A percentile compares a stretch with the other conserved stretches of the same genome.
These are phyloP conservation scores for Hylomyscus alleni DNA, from an alignment of 2,797 vertebrate species.

Conservation along the genomic window DNA sequence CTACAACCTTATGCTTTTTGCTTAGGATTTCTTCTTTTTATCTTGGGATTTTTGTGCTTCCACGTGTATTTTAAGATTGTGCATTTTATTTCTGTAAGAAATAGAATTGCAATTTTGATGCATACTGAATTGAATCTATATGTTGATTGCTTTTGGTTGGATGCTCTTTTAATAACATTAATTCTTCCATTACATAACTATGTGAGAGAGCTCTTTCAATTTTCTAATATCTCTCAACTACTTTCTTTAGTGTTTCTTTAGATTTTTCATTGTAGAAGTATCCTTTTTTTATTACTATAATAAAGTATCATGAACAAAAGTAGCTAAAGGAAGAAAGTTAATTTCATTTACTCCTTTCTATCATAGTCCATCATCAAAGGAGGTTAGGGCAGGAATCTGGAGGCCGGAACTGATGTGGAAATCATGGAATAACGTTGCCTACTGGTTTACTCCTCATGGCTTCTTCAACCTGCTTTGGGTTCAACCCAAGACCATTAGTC, in stretches of 20 bases:
- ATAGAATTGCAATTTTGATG: not conserved
- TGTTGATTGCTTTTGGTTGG: not conserved
- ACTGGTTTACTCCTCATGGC: not conserved
- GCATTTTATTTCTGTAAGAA: not conserved
- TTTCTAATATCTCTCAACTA: not conserved
- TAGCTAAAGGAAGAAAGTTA: not conserved
- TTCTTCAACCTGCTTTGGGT: not conserved
- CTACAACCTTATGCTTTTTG: not conserved
- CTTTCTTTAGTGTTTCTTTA: not conserved
- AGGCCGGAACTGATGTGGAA: not conserved
- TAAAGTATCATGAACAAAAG: not conserved
- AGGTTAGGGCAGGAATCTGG: not conserved
- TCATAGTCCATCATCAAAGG: not conserved
- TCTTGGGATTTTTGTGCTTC: not conserved
- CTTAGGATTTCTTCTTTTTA: not conserved
- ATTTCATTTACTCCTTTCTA: not conserved
- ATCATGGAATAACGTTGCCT: not conserved
- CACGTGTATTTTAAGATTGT: not conserved
- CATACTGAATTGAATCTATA: not conserved
- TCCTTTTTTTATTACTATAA: not conserved
- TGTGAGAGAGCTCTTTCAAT: not conserved
- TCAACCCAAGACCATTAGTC: not conserved
- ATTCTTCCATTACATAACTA: not conserved
- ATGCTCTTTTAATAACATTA: not conserved
- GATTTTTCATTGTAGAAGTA: not conserved